phyloP scores from a whole-genome alignment of 2,888 invertebrate genomes.

The Sinotaia quadrata region DNA sequence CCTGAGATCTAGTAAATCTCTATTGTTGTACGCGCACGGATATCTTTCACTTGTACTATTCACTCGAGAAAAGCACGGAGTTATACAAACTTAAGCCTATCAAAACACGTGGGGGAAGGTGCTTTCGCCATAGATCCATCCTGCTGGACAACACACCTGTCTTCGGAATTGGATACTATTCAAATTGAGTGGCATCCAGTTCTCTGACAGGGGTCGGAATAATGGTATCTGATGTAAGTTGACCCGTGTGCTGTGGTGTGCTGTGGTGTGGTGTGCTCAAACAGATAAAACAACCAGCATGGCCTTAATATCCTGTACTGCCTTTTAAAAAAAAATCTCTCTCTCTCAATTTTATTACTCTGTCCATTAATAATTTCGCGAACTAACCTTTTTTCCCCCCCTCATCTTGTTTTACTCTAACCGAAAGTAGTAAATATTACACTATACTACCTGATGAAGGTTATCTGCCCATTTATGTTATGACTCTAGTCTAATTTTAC shows the following conservation, averaged over 20 bases:
- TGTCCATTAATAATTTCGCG: no score
- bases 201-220: neutral
- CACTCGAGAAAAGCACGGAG: neutral
- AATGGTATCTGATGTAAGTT: conserved; percentile 25
- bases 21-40: neutral
- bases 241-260: conserved; percentile 14
- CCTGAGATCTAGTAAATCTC: neutral
- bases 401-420: no score
- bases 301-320: neutral
- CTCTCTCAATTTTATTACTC: no score
- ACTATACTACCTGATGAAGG: no score
- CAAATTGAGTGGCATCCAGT: neutral
- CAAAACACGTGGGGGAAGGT: neutral
- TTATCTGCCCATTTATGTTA: no score
- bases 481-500: no score
- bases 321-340: no score
- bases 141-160: neutral
- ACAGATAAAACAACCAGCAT: conserved; percentile 1
- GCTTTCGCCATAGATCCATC: neutral
- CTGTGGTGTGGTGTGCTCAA: conserved; percentile 28
- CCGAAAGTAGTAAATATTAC: no score
- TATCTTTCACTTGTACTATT: neutral
- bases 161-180: conserved; percentile 7
- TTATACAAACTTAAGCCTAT: neutral
- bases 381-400: no score